Conservation (phyloP, 2,113 vertebrate genomes). For the Sceloporus tristichus region DNA sequence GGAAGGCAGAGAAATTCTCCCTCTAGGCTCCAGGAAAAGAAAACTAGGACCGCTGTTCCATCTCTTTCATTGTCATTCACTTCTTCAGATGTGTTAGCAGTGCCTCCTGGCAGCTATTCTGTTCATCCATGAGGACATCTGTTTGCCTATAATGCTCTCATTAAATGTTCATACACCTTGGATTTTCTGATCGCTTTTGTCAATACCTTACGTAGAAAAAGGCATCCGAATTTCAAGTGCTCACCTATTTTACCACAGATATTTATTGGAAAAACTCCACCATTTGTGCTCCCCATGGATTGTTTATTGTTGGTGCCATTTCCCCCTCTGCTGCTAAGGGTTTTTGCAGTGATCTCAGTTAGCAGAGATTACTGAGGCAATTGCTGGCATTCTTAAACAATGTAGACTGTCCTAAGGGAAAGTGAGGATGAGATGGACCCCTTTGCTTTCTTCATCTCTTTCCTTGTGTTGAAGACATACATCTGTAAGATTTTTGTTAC, state of each 20-base stretch:
- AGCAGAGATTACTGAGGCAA: not conserved
- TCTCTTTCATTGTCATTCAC: not conserved
- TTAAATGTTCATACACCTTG: not conserved
- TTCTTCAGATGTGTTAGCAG: accelerated
- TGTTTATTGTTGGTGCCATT: not conserved
- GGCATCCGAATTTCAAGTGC: not conserved
- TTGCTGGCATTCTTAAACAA: too few relatives aligned
- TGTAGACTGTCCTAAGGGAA: too few relatives aligned
- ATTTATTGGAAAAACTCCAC: not conserved
- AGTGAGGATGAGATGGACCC: not conserved
- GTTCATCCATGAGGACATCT: not conserved
- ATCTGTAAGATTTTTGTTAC: too few relatives aligned
- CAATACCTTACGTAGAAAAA: not conserved
- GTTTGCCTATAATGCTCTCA: not conserved
- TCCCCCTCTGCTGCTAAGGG: not conserved
- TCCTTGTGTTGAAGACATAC: too few relatives aligned
- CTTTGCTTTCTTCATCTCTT: not conserved
- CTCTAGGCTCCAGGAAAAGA: not conserved
- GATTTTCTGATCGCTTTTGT: not conserved
- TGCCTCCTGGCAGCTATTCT: not conserved
- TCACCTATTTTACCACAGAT: too few relatives aligned
- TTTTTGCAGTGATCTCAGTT: not conserved
- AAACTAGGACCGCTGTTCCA: accelerated
- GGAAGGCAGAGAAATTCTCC: not conserved
- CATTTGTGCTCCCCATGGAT: not conserved